These are phyloP conservation scores for Syrista parreyssii DNA, from an alignment of 2,888 invertebrate genomes.

Conservation along the genomic window DNA sequence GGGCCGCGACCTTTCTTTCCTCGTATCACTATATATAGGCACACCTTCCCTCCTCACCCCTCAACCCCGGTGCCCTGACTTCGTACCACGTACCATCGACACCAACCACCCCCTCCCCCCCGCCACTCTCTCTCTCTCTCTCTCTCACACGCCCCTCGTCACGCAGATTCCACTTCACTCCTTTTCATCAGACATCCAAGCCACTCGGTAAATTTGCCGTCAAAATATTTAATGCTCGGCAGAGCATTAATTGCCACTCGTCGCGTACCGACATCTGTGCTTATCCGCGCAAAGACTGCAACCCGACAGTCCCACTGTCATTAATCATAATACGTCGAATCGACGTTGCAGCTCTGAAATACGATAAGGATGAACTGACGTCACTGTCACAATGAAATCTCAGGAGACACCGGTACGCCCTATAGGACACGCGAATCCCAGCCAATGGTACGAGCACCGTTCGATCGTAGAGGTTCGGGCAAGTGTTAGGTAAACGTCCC, in stretches of 20 bases:
- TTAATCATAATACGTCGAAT: neutral
- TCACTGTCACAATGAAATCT: neutral
- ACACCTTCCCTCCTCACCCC: no score
- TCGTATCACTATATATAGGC: neutral
- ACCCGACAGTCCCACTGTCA: neutral
- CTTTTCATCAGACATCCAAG: neutral
- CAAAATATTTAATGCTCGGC: neutral
- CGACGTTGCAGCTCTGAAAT: neutral
- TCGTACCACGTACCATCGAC: neutral
- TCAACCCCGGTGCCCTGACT: neutral
- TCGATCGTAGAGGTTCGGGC: slow-evolving; percentile 25
- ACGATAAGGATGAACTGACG: neutral
- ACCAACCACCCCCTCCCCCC: no score
- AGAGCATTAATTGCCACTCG: neutral
- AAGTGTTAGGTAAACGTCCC: slow-evolving; percentile 41
- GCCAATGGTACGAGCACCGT: slow-evolving; percentile 16
- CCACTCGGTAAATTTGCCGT: neutral
- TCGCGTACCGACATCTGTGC: neutral
- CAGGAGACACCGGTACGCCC: neutral
- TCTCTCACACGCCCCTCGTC: no score
- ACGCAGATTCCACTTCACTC: neutral
- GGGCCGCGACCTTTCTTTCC: slow-evolving; percentile 1
- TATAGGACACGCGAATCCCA: neutral
- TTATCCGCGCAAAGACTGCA: neutral
- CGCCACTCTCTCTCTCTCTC: no score